Base-by-base conservation (phyloP, 2,888 invertebrate species). In the Brachylomia viminalis region DNA sequence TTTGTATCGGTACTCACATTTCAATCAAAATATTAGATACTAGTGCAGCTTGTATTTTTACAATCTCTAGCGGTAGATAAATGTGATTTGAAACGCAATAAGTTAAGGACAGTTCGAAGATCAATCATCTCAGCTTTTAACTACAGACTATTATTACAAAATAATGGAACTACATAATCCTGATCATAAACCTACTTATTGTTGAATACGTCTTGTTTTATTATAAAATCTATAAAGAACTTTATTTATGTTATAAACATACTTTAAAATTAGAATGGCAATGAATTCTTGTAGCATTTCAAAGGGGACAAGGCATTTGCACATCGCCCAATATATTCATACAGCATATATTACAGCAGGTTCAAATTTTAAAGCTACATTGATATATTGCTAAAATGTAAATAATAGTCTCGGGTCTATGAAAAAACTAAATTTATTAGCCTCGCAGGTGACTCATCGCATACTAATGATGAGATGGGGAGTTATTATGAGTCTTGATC, bases 341-440 rank as follows among this genome's bases (percentile, higher is more conserved):
- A 67, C 13, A 27, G 27, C 27, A 62, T 59, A 38, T 73, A 56
- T 56, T 72, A 75, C 13, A 58, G 6, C 13, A 58, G 42, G 17
- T 65, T 68, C 23, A 47, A 47, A 64, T 61, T 33, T 68, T 23
- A 64, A 74, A 71, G 66, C 58, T 30, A 72, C 56, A 52, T 33
- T 76, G 72, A 86, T 79, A 30, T 72, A 76, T 79, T 75, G 64
- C 54, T 73, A 62, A 75, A 83, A 72, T 72, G 54, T 72, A 69
- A 82, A 77, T 77, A 45, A 67, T 70, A 20, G 58, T 30, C 13
- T 67, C 13, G 8, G 2, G 58, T 56, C 17, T 70, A 27, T 61
- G 45, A 76, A 69, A 75, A 74, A 78, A 54, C 38, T 52, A 61
- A 65, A 78, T 74, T 75, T 84, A 84, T 80, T 71, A 70, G 13